A percentile compares a stretch with the other conserved stretches of the same genome.
phyloP scores from a whole-genome alignment of 2,888 invertebrate genomes.

The Coelinius sp. region DNA sequence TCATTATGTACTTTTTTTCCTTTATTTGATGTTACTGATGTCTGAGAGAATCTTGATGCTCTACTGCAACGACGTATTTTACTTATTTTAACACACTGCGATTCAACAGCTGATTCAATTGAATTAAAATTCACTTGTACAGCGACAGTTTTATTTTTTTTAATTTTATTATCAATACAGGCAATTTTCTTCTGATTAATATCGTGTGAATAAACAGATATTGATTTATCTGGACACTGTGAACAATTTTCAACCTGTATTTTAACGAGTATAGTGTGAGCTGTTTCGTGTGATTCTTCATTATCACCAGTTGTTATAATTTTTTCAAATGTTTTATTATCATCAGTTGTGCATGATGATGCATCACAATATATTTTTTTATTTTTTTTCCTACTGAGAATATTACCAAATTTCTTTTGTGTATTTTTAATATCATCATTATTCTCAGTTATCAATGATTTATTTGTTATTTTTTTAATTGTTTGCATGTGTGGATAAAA shows the following conservation, averaged over 20 bases:
- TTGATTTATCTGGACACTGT: slow-evolving; percentile 52
- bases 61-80: slow-evolving; percentile 52
- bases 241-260: slow-evolving; percentile 61
- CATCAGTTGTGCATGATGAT: slow-evolving; percentile 23
- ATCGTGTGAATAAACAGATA: slow-evolving; percentile 50
- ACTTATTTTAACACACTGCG: slow-evolving; percentile 50
- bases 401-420: slow-evolving; percentile 27
- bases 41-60: slow-evolving; percentile 46
- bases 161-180: slow-evolving; percentile 45
- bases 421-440: slow-evolving; percentile 6
- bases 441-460: not conserved
- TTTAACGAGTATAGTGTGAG: slow-evolving; percentile 54
- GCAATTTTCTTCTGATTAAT: slow-evolving; percentile 47
- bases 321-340: slow-evolving; percentile 27
- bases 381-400: slow-evolving; percentile 35
- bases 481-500: slow-evolving; percentile 1
- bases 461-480: not conserved
- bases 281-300: slow-evolving; percentile 39
- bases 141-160: slow-evolving; percentile 48
- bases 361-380: slow-evolving; percentile 31
- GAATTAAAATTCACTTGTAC: slow-evolving; percentile 59
- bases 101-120: slow-evolving; percentile 51
- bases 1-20: slow-evolving; percentile 43
- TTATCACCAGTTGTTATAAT: slow-evolving; percentile 4
- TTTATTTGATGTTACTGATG: slow-evolving; percentile 38